phyloP scores from a whole-genome alignment of 35 echinoderm and acorn worm genomes.

The Hemicentrotus pulcherrimus region DNA sequence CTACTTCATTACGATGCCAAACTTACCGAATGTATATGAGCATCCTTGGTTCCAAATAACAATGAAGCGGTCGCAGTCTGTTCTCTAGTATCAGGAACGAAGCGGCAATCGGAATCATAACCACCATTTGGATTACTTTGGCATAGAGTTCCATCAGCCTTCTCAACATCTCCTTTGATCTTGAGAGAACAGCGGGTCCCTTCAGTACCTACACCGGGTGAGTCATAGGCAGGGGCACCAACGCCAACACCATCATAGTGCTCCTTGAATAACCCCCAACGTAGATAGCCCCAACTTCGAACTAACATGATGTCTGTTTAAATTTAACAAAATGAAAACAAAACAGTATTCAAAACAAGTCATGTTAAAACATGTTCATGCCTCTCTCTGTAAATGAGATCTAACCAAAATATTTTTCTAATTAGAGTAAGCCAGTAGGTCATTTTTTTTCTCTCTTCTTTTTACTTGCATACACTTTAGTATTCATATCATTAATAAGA shows the following conservation, averaged over 20 bases:
- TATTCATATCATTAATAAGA: neutral
- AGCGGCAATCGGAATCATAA: neutral
- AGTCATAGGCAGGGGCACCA: constrained; percentile 4
- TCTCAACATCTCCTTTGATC: neutral
- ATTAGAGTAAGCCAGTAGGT: neutral
- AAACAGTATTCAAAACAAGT: neutral
- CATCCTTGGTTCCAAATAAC: constrained; percentile 27
- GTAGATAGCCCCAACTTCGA: constrained; percentile 10
- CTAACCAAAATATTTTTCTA: neutral
- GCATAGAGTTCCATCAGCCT: neutral
- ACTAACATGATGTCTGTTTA: constrained; percentile 3
- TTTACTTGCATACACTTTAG: neutral
- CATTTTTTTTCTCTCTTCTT: neutral
- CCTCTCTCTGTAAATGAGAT: neutral
- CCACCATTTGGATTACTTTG: neutral
- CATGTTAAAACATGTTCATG: neutral
- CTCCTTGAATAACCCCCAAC: constrained; percentile 38
- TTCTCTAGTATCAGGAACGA: neutral
- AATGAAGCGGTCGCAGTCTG: constrained; percentile 28
- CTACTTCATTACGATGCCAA: neutral
- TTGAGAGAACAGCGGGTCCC: constrained; percentile 23
- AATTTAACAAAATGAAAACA: neutral
- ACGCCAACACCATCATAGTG: neutral
- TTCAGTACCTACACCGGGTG: neutral
- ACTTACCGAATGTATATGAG: constrained; percentile 22